Percentiles rank a stretch among this genome's conserved stretches.
phyloP scores from a whole-genome alignment of 2,888 invertebrate species.

The Leuctra nigra region DNA sequence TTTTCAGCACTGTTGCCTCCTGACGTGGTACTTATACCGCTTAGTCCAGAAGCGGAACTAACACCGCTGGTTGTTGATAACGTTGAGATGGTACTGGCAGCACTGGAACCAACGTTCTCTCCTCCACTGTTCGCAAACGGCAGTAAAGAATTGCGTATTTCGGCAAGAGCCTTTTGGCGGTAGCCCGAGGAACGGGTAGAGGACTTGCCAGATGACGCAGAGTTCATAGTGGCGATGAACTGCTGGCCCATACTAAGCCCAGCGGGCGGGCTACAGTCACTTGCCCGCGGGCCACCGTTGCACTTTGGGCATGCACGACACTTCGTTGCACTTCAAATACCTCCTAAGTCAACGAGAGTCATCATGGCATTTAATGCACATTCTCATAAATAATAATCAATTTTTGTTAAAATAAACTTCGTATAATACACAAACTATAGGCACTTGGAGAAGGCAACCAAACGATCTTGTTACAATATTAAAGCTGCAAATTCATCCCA shows the following conservation, averaged over 20 bases:
- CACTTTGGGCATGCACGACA: constrained; percentile 25
- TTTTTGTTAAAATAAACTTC: too few relatives aligned
- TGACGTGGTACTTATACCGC: constrained; percentile 53
- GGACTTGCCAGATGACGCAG: constrained; percentile 48
- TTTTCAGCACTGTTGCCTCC: constrained; percentile 54
- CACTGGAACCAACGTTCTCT: constrained; percentile 63
- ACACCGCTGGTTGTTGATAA: constrained; percentile 55
- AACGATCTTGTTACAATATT: too few relatives aligned
- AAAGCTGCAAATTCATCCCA: too few relatives aligned
- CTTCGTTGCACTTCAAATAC: constrained; percentile 12
- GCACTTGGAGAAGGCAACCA: too few relatives aligned
- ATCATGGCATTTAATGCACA: too few relatives aligned
- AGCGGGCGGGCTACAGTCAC: constrained; percentile 47
- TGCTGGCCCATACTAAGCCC: constrained; percentile 50
- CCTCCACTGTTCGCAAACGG: constrained; percentile 65
- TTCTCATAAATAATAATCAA: too few relatives aligned
- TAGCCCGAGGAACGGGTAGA: constrained; percentile 65
- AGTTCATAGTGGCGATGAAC: constrained; percentile 46
- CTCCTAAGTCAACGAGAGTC: neutral
- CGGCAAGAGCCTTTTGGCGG: constrained; percentile 80
- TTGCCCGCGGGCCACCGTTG: constrained; percentile 29
- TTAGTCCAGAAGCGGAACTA: constrained; percentile 52
- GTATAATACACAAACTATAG: too few relatives aligned
- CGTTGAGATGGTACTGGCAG: constrained; percentile 65
- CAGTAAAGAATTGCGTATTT: constrained; percentile 74